A percentile compares a stretch with the other conserved stretches of the same genome.
Evolutionary conservation across 1,140 invertebrate genomes (phyloP).

Genomic region (Venturia canescens): DNA sequence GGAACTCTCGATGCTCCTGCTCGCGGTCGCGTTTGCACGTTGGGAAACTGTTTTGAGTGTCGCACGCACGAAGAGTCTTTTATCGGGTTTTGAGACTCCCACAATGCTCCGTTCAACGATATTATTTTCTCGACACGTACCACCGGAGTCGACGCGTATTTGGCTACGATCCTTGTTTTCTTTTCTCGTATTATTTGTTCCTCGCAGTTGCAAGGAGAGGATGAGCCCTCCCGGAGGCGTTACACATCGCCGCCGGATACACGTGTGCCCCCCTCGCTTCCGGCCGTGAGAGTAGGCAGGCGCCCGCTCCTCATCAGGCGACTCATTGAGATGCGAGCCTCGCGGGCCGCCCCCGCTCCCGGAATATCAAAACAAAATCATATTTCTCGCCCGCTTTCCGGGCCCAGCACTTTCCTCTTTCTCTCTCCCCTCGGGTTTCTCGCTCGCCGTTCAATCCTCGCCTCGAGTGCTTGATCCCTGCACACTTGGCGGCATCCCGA

Average conservation of each 20-base stretch:
- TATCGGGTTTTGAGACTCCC: too few relatives aligned
- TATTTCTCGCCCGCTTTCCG: constrained; percentile 49
- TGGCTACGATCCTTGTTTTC: neutral
- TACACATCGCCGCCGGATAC: constrained; percentile 67
- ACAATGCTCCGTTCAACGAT: too few relatives aligned
- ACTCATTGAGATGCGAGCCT: constrained; percentile 64
- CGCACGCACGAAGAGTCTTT: too few relatives aligned
- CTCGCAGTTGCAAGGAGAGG: constrained; percentile 31
- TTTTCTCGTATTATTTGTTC: neutral
- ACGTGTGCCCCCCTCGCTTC: constrained; percentile 66
- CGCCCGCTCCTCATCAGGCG: neutral
- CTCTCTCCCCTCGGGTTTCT: neutral
- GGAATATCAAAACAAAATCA: constrained; percentile 70
- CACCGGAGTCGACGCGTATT: neutral
- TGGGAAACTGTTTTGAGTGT: too few relatives aligned
- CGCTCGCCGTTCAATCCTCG: too few relatives aligned
- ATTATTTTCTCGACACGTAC: too few relatives aligned
- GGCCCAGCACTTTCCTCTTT: neutral
- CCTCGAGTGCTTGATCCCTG: too few relatives aligned
- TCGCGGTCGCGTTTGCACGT: too few relatives aligned
- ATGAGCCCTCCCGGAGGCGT: constrained; percentile 48
- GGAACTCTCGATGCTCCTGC: too few relatives aligned
- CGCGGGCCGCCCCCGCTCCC: constrained; percentile 57
- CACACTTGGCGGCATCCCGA: too few relatives aligned
- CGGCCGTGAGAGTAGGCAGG: constrained; percentile 55